Percentiles rank a stretch among this genome's conserved stretches.
phyloP scores from a whole-genome alignment of 2,797 vertebrate species.

The Miopithecus talapoin region DNA sequence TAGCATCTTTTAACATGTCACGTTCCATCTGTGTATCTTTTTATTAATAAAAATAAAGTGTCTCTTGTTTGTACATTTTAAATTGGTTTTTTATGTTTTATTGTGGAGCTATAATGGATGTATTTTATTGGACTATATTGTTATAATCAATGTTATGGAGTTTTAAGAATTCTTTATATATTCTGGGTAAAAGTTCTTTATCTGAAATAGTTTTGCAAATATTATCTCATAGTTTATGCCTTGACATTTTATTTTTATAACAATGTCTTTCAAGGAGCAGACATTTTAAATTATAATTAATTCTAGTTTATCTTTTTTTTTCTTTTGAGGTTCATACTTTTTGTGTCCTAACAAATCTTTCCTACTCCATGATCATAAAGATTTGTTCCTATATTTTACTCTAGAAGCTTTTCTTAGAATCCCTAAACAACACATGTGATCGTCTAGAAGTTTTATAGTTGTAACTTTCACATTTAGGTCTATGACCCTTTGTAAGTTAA shows the following conservation, averaged over 20 bases:
- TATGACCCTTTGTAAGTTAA: background rate
- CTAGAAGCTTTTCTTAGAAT: too few relatives aligned
- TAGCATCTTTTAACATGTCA: background rate
- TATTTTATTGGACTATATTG: background rate
- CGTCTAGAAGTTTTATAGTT: background rate
- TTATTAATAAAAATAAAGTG: background rate
- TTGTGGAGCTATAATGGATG: background rate
- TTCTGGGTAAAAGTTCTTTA: background rate
- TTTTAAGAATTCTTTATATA: background rate
- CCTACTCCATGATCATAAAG: background rate
- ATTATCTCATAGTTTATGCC: background rate
- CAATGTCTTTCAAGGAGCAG: background rate
- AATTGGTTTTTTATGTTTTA: background rate
- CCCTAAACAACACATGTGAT: too few relatives aligned
- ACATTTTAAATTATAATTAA: background rate
- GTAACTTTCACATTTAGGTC: background rate
- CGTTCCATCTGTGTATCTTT: background rate
- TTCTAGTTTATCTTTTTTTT: background rate
- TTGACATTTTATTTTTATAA: background rate
- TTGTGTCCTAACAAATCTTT: background rate
- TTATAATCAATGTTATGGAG: background rate
- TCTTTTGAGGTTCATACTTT: background rate
- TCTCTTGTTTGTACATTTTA: background rate
- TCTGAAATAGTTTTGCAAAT: background rate
- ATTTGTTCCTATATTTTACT: background rate